phyloP scores from a whole-genome alignment of 2,113 vertebrate species.

The Larimichthys polyactis region DNA sequence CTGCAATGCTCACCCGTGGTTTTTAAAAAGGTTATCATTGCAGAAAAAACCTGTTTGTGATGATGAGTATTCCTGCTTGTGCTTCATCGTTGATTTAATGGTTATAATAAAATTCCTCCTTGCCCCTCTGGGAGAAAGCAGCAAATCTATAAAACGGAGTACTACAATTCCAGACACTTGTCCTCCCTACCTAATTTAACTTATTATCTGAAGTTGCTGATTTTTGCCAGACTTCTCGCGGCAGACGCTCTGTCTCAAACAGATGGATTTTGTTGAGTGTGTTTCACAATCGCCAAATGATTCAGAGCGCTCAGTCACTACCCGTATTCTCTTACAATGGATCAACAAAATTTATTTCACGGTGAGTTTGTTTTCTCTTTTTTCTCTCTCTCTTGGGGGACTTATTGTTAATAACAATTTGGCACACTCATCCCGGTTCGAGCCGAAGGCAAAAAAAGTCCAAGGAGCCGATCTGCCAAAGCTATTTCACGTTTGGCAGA shows the following conservation, averaged over 20 bases:
- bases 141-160: conserved; percentile 45
- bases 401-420: conserved; percentile 51
- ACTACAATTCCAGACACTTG: conserved; percentile 63
- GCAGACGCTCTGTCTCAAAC: conserved; percentile 43
- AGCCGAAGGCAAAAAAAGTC: conserved; percentile 46
- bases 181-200: conserved; percentile 67
- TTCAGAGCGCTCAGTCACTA: conserved; percentile 21
- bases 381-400: conserved; percentile 4
- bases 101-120: conserved; percentile 48
- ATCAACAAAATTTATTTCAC: conserved; percentile 44
- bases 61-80: conserved; percentile 35
- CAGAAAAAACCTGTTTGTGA: not conserved
- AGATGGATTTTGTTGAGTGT: conserved; percentile 46
- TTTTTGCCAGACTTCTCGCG: conserved; percentile 45
- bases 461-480: conserved; percentile 65
- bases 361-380: conserved; percentile 40
- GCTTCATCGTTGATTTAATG: conserved; percentile 54
- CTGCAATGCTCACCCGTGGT: not conserved
- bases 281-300: conserved; percentile 62
- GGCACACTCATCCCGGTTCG: conserved; percentile 32
- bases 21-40: conserved; percentile 14
- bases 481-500: conserved; percentile 77
- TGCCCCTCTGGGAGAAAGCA: conserved; percentile 38
- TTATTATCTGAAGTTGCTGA: conserved; percentile 38
- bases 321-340: conserved; percentile 17